Percentiles rank a stretch among this genome's conserved stretches.
phyloP scores from a whole-genome alignment of 1,140 invertebrate genomes.

The Cydia fagiglandana region DNA sequence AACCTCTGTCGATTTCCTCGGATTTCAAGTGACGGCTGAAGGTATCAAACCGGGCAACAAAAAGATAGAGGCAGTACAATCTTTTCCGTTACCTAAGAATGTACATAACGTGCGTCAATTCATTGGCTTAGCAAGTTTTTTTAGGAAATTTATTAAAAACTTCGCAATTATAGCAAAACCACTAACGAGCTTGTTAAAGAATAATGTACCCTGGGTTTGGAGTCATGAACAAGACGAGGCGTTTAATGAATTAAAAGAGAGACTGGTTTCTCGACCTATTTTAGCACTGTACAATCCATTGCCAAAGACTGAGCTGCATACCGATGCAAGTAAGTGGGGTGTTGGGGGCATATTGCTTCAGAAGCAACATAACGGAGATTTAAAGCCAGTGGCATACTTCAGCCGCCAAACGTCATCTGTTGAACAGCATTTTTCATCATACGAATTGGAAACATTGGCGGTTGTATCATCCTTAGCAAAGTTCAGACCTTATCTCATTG shows the following conservation, averaged over 20 bases:
- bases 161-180: slow-evolving; percentile 45
- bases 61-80: slow-evolving; percentile 39
- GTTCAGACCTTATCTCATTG: slow-evolving; percentile 52
- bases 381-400: slow-evolving; percentile 33
- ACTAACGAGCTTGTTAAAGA: slow-evolving; percentile 36
- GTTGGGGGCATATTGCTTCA: slow-evolving; percentile 33
- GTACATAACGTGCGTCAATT: slow-evolving; percentile 57
- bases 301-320: slow-evolving; percentile 27
- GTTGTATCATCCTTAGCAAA: slow-evolving; percentile 43
- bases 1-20: slow-evolving; percentile 45
- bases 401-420: slow-evolving; percentile 45
- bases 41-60: slow-evolving; percentile 40
- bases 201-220: slow-evolving; percentile 33
- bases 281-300: slow-evolving; percentile 30
- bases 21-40: slow-evolving; percentile 38
- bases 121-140: slow-evolving; percentile 59
- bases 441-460: slow-evolving; percentile 59
- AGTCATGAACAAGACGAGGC: slow-evolving; percentile 6
- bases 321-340: slow-evolving; percentile 34
- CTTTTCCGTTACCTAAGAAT: slow-evolving; percentile 48
- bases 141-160: slow-evolving; percentile 49
- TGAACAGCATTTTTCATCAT: slow-evolving; percentile 66
- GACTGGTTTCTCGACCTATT: slow-evolving; percentile 26
- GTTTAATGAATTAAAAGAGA: slow-evolving; percentile 26
- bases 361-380: slow-evolving; percentile 23